These are phyloP conservation scores for Lineus longissimus DNA, from an alignment of 1,140 invertebrate species.

Conservation along the genomic window DNA sequence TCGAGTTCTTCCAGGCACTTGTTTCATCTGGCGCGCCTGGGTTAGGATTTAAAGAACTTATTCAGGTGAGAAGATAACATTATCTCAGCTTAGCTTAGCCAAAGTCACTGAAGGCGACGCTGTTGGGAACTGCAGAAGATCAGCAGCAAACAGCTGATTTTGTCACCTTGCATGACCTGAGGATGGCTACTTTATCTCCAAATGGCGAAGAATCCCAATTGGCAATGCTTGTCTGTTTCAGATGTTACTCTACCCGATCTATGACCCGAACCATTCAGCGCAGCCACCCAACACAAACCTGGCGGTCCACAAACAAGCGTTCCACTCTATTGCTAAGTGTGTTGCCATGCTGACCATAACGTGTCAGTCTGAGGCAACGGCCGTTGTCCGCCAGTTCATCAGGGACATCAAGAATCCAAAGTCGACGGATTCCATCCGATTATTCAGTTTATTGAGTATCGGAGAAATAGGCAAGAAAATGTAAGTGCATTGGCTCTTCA, in stretches of 20 bases:
- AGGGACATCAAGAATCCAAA: conserved; percentile 69
- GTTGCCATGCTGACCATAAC: conserved; percentile 85
- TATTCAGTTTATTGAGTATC: conserved; percentile 88
- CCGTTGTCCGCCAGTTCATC: conserved; percentile 82
- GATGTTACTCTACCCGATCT: conserved; percentile 52
- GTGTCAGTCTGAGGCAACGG: conserved; percentile 64
- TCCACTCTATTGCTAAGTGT: conserved; percentile 78
- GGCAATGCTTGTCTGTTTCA: no score
- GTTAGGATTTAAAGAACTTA: conserved; percentile 74
- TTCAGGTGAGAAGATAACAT: conserved; percentile 51
- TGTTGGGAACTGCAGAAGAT: background rate
- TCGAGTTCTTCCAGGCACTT: conserved; percentile 87
- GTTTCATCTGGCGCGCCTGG: conserved; percentile 75
- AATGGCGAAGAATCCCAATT: no score
- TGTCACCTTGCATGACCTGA: no score
- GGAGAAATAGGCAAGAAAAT: conserved; percentile 94
- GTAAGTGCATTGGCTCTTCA: conserved; percentile 58
- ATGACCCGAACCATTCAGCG: conserved; percentile 30
- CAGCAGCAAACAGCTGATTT: background rate
- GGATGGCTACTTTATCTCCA: no score
- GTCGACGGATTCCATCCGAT: conserved; percentile 69
- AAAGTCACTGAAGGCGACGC: background rate
- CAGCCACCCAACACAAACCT: conserved; percentile 21
- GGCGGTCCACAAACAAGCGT: conserved; percentile 57
- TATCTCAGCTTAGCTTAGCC: no score